phyloP scores from a whole-genome alignment of 2,113 vertebrate genomes.

The pig (Sus scrofa) region T2T-Sscrofa CM000814.6:62000001-62000500 shows the following conservation, averaged over 20 bases:
- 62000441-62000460: not conserved
- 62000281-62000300: not conserved
- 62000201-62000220: constrained; percentile 35
- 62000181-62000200: not conserved
- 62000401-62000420: not conserved
- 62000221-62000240: not conserved
- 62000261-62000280: not conserved
- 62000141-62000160: not conserved
- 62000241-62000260: constrained; percentile 24
- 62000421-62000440: not conserved
- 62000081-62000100: constrained; percentile 16
- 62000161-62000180: constrained; percentile 37
- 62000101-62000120: not conserved
- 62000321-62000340: not conserved
- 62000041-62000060: not conserved
- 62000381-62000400: not conserved
- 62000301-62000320: not conserved
- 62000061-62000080: not conserved
- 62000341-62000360: not conserved
- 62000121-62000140: not conserved
- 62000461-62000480: not conserved
- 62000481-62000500: not conserved
- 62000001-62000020: not conserved
- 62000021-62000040: not conserved
- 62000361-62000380: not conserved